phyloP scores from a whole-genome alignment of 2,113 vertebrate species.

The Hoplias malabaricus region DNA sequence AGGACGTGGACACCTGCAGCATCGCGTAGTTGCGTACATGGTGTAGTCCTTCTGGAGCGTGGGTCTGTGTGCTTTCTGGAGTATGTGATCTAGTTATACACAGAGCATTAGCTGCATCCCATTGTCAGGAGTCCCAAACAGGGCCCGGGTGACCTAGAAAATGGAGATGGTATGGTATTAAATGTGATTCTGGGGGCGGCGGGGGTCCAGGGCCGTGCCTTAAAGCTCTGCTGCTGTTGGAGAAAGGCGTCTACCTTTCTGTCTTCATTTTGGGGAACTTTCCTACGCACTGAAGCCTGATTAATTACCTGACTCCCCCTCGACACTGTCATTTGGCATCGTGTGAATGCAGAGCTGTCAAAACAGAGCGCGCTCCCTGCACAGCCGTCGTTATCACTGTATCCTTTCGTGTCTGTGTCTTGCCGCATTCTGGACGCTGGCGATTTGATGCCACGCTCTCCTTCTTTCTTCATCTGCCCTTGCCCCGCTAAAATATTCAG shows the following conservation, averaged over 20 bases:
- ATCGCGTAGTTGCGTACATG: background rate
- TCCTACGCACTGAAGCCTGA: background rate
- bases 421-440: background rate
- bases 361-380: background rate
- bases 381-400: background rate
- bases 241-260: background rate
- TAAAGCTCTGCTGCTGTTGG: background rate
- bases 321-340: background rate
- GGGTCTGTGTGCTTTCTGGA: constrained; percentile 7
- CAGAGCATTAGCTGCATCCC: background rate
- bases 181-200: background rate
- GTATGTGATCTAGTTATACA: background rate
- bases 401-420: background rate
- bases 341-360: no score
- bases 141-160: background rate
- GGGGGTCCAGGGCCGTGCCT: no score
- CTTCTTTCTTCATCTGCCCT: background rate
- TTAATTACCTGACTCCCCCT: background rate
- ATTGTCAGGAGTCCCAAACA: background rate
- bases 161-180: background rate
- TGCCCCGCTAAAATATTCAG: constrained; percentile 36
- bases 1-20: background rate
- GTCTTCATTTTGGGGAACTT: background rate
- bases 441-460: background rate
- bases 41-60: background rate